phyloP scores from a whole-genome alignment of 1,140 invertebrate genomes.

The Mycetomoellerius zeteki region DNA sequence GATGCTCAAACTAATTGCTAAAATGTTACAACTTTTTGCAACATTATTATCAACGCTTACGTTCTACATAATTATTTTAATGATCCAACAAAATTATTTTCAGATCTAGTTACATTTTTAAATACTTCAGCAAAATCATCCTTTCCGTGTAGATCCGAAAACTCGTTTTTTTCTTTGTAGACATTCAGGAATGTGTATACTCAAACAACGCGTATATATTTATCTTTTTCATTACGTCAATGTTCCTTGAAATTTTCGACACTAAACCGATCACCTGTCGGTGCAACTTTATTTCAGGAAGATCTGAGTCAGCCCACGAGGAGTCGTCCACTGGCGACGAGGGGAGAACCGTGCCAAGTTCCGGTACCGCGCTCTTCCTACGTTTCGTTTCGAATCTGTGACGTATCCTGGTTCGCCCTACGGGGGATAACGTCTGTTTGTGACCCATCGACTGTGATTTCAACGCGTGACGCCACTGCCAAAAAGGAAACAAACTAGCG shows the following conservation, averaged over 20 bases:
- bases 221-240: neutral
- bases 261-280: neutral
- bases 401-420: slow-evolving; percentile 18
- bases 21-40: no score
- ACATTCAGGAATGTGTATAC: neutral
- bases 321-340: slow-evolving; percentile 40
- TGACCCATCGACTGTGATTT: slow-evolving; percentile 56
- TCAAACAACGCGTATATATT: neutral
- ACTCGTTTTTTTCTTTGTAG: neutral
- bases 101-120: no score
- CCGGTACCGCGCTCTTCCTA: slow-evolving; percentile 56
- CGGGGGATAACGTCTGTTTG: slow-evolving; percentile 29
- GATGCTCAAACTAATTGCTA: no score
- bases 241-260: neutral
- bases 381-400: slow-evolving; percentile 15
- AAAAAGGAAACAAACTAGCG: slow-evolving; percentile 54
- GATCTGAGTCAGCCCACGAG: slow-evolving; percentile 53
- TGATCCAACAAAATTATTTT: no score
- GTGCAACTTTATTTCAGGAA: slow-evolving; percentile 66
- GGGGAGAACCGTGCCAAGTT: slow-evolving; percentile 66
- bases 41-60: no score
- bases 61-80: no score
- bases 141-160: no score
- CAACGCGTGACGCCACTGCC: slow-evolving; percentile 67
- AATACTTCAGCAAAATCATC: no score